Evolutionary conservation across 2,797 vertebrate species (phyloP), one percentile per base, ranked within the genome.

Genomic region (Chelmon rostratus): DNA sequence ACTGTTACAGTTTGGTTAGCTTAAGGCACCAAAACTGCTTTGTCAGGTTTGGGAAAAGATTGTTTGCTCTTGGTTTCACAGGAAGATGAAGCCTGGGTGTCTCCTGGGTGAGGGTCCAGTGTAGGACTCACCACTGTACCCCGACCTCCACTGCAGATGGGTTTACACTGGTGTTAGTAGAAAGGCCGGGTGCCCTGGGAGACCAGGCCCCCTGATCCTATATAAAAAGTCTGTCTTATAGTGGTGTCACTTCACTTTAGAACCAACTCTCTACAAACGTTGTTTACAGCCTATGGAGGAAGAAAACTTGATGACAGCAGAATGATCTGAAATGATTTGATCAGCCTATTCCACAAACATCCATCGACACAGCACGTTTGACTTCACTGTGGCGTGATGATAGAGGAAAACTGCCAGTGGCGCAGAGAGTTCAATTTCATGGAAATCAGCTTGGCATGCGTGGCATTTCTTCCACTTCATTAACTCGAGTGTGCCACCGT

Each of bases 351-450:
- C 23, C 18, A 57, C 46, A 52, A 16, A 64, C 68, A 68, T 50
- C 8, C 47, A 19, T 64, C 19, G 38, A 23, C 50, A 50, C 33
- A 42, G 46, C 31, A 23, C 3, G 6, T 18, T n/a, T 37, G 21
- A 68, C 52, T 56, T 56, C 35, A 42, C 62, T 64, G n/a, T 21
- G n/a, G 35, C n/a, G 42, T 42, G 40, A 56, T 54, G 33, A 67
- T 6, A 23, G 35, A 37, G 42, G 63, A 49, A 57, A 57, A 58
- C n/a, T 18, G 19, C 63, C 38, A 21, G 46, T 16, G 23, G 33
- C 54, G 40, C 8, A 38, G 63, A 23, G 40, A 76, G 79, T 37
- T 28, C 68, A 57, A 52, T 68, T 73, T 73, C 46, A 68, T 53
- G 44, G 58, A 78, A 57, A 82, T 68, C 69, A 69, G 19, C 23